Conservation (phyloP, 1,140 invertebrate genomes). For the Drosophila sp. region DNA sequence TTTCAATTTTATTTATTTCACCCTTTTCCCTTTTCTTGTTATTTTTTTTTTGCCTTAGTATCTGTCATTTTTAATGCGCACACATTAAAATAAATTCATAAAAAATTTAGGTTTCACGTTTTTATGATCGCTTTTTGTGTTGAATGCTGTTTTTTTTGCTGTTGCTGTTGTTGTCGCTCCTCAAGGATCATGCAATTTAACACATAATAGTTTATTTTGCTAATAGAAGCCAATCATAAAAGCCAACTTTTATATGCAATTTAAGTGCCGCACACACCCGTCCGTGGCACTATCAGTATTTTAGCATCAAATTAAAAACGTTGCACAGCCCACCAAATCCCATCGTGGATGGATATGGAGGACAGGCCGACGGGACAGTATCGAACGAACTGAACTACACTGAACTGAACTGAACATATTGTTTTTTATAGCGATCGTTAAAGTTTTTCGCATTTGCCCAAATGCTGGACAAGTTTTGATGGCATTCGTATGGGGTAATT, state of each 20-base stretch:
- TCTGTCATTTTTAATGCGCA: conserved; percentile 14
- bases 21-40: background rate
- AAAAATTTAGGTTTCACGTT: conserved; percentile 27
- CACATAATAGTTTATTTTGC: conserved; percentile 77
- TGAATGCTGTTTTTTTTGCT: background rate
- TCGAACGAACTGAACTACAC: background rate
- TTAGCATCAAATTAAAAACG: conserved; percentile 73
- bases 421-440: conserved; percentile 7
- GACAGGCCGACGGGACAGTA: no score
- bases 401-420: background rate
- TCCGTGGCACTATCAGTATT: conserved; percentile 52
- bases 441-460: conserved; percentile 1
- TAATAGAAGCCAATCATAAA: conserved; percentile 77
- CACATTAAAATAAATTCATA: conserved; percentile 48
- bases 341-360: no score
- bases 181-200: conserved; percentile 63
- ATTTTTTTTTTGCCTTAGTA: no score
- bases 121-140: conserved; percentile 35
- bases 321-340: conserved; percentile 7
- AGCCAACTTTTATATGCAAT: conserved; percentile 74
- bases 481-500: conserved; percentile 7
- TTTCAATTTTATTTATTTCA: conserved; percentile 27
- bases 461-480: background rate
- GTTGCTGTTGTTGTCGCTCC: conserved; percentile 28
- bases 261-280: conserved; percentile 47